Conservation (phyloP, 2,113 vertebrate species). For the Podarcis muralis region DNA sequence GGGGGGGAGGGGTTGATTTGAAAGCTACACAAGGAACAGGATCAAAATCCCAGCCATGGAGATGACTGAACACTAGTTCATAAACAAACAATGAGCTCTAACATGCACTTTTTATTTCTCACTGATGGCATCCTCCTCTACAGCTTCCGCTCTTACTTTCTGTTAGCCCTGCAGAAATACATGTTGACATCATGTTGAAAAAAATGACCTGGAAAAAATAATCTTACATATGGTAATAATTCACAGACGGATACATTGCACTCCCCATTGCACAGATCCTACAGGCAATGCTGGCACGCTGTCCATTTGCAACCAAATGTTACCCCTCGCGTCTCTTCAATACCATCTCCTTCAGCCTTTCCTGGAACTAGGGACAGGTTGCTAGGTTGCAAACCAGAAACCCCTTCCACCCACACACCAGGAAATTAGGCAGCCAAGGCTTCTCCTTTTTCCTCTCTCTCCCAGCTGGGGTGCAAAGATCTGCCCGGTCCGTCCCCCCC, state of each 20-base stretch:
- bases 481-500: too few relatives aligned
- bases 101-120: not conserved
- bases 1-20: not conserved
- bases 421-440: too few relatives aligned
- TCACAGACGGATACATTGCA: too few relatives aligned
- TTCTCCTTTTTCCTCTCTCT: too few relatives aligned
- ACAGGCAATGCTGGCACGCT: too few relatives aligned
- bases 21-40: not conserved
- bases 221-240: not conserved
- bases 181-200: not conserved
- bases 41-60: not conserved
- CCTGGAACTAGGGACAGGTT: too few relatives aligned
- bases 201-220: not conserved
- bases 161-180: slow-evolving; percentile 9
- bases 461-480: too few relatives aligned
- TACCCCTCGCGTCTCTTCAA: too few relatives aligned
- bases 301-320: too few relatives aligned
- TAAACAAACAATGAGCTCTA: not conserved
- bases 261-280: not conserved
- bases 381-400: too few relatives aligned
- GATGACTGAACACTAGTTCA: not conserved
- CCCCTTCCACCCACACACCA: too few relatives aligned
- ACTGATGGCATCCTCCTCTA: not conserved
- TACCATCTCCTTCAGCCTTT: too few relatives aligned
- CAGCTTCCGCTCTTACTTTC: not conserved